A percentile compares a stretch with the other conserved stretches of the same genome.
These are phyloP conservation scores for Cheilosia vernalis DNA, from an alignment of 2,888 invertebrate genomes.

Conservation along the genomic window DNA sequence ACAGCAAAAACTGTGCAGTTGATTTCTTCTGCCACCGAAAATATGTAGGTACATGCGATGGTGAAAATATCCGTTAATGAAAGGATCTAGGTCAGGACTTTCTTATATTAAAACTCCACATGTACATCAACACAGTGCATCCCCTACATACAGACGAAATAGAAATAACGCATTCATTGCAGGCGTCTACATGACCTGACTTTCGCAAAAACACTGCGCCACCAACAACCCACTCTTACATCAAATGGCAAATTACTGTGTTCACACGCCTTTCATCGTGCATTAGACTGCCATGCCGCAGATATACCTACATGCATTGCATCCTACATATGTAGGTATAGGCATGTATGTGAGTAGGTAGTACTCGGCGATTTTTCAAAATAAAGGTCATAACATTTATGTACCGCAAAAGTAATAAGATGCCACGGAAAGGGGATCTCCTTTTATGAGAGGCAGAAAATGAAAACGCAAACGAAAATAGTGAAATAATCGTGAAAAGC, in stretches of 20 bases:
- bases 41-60: neutral
- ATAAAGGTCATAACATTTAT: slow-evolving; percentile 59
- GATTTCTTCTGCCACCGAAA: slow-evolving; percentile 23
- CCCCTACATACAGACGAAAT: slow-evolving; percentile 4
- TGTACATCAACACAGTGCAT: slow-evolving; percentile 1
- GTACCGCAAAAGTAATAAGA: slow-evolving; percentile 32
- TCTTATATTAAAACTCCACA: slow-evolving; percentile 38
- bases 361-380: slow-evolving; percentile 14
- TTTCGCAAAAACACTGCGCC: slow-evolving; percentile 12
- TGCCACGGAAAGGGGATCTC: neutral
- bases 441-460: neutral
- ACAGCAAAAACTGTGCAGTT: slow-evolving; percentile 28
- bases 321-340: neutral
- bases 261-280: slow-evolving; percentile 39
- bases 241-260: slow-evolving; percentile 57
- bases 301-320: neutral
- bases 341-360: neutral
- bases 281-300: neutral
- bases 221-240: slow-evolving; percentile 11
- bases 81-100: slow-evolving; percentile 56
- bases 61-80: slow-evolving; percentile 49
- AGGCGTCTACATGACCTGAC: slow-evolving; percentile 60
- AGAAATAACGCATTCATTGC: slow-evolving; percentile 42
- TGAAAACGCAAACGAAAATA: slow-evolving; percentile 23
- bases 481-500: slow-evolving; percentile 40